These are phyloP conservation scores for Oreochromis mossambicus DNA, from an alignment of 2,797 vertebrate genomes.

Conservation along the genomic window DNA sequence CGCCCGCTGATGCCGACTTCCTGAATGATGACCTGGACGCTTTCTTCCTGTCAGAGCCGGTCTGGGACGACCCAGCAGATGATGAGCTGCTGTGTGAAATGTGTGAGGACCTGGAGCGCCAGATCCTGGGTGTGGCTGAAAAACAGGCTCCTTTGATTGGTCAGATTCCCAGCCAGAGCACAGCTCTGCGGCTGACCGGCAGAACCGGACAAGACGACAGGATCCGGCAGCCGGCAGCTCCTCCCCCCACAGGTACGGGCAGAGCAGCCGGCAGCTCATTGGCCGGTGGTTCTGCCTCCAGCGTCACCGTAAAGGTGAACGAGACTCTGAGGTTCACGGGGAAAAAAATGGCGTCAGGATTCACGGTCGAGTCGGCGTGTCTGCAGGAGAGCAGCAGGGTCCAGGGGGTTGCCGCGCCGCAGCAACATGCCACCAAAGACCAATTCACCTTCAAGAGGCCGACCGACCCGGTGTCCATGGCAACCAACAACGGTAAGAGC, in stretches of 20 bases:
- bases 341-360: slow-evolving; percentile 26
- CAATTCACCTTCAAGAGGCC: slow-evolving; percentile 60
- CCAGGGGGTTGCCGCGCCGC: neutral
- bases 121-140: slow-evolving; percentile 8
- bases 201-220: neutral
- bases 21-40: slow-evolving; percentile 54
- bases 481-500: slow-evolving; percentile 42
- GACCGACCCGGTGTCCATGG: neutral
- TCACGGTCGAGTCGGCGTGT: neutral
- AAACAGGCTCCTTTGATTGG: neutral
- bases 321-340: slow-evolving; percentile 58
- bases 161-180: neutral
- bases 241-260: neutral
- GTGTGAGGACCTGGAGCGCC: slow-evolving; percentile 86
- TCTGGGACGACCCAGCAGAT: slow-evolving; percentile 83
- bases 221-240: neutral
- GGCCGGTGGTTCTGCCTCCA: neutral
- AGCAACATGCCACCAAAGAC: neutral
- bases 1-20: neutral
- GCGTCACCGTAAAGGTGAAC: neutral
- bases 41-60: slow-evolving; percentile 68
- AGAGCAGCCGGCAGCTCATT: neutral
- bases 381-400: neutral
- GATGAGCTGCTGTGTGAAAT: slow-evolving; percentile 86
- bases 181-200: neutral